Percentiles rank a stretch among this genome's conserved stretches.
Conservation (phyloP, 37 sponge, comb jelly and placozoan species). For the Mnemiopsis leidyi region DNA sequence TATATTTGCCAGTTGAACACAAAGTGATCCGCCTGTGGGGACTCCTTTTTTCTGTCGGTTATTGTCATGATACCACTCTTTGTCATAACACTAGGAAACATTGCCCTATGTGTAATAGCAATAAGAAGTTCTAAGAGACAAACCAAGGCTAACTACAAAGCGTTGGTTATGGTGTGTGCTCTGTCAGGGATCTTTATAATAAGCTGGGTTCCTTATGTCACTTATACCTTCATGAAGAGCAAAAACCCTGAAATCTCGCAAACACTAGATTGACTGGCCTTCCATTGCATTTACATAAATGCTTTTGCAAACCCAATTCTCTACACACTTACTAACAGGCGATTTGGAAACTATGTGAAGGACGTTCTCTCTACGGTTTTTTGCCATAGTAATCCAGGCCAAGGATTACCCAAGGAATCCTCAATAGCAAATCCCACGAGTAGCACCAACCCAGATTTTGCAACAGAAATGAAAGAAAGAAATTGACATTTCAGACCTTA, state of each 20-base stretch:
- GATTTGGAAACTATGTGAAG: neutral
- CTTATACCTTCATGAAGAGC: neutral
- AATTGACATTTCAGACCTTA: too few relatives aligned
- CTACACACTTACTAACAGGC: neutral
- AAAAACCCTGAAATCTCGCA: neutral
- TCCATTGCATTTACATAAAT: neutral
- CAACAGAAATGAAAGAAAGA: too few relatives aligned
- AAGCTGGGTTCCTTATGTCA: conserved; percentile 4
- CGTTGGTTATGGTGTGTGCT: neutral
- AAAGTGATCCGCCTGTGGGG: too few relatives aligned
- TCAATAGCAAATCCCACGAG: neutral
- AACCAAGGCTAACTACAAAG: conserved; percentile 1
- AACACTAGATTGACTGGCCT: neutral
- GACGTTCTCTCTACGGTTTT: too few relatives aligned
- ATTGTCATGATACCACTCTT: neutral
- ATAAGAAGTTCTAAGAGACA: neutral
- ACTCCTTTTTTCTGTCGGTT: too few relatives aligned
- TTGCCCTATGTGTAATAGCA: neutral
- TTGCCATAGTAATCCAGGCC: too few relatives aligned
- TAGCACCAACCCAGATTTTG: neutral
- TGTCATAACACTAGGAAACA: neutral
- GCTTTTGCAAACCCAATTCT: neutral
- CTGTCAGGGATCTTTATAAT: neutral
- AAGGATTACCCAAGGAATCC: neutral
- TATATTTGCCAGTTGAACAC: too few relatives aligned